A percentile compares a stretch with the other conserved stretches of the same genome.
Evolutionary conservation across 2,888 invertebrate species (phyloP).

Genomic region (Lochmaea capreae): DNA sequence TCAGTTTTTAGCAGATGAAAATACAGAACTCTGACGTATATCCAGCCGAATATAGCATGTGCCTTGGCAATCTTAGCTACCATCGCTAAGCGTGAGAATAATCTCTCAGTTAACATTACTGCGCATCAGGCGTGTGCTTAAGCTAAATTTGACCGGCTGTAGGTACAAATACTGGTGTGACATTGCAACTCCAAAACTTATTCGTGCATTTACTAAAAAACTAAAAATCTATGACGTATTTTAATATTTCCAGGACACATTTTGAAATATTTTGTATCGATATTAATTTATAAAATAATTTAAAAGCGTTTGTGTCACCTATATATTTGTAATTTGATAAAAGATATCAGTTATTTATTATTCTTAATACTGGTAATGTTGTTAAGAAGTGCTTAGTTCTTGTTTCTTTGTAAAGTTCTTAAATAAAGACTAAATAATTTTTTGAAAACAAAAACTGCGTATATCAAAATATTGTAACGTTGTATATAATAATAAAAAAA

Average conservation of each 20-base stretch:
- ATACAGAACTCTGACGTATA: too few relatives aligned
- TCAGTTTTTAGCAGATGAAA: too few relatives aligned
- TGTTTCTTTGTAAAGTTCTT: constrained; percentile 20
- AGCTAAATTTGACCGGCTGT: too few relatives aligned
- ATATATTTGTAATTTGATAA: constrained; percentile 13
- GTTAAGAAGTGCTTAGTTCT: constrained; percentile 44
- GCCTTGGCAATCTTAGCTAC: too few relatives aligned
- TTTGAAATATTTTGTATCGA: not conserved
- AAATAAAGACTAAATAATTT: constrained; percentile 11
- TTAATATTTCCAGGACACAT: not conserved
- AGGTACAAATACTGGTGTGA: too few relatives aligned
- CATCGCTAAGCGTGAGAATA: too few relatives aligned
- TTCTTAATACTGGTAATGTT: constrained; percentile 44
- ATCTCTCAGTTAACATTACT: too few relatives aligned
- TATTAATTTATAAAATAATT: constrained; percentile 3
- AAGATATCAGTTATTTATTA: constrained; percentile 36
- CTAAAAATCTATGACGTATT: too few relatives aligned
- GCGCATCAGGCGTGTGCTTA: too few relatives aligned
- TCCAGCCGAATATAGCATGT: too few relatives aligned
- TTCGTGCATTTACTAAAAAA: too few relatives aligned
- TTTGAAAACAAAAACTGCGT: not conserved
- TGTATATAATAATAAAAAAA: not conserved
- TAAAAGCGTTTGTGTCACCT: constrained; percentile 21
- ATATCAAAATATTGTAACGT: not conserved
- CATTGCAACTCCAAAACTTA: too few relatives aligned